phyloP scores from a whole-genome alignment of 2,888 invertebrate genomes.

The Amblyjoppa fuscipennis region DNA sequence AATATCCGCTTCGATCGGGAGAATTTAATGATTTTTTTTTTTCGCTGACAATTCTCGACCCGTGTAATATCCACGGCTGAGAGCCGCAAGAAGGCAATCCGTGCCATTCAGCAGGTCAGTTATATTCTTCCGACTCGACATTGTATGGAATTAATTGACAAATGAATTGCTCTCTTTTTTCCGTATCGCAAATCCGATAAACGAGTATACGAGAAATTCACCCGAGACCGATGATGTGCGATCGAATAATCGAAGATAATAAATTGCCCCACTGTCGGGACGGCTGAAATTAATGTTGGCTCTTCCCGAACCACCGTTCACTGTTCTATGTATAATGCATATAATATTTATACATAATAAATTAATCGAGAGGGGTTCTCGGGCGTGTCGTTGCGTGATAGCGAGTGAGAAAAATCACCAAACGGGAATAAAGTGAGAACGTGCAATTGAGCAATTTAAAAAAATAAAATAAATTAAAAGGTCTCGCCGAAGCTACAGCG shows the following conservation, averaged over 20 bases:
- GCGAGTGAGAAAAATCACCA: neutral
- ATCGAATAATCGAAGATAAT: neutral
- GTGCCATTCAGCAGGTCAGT: neutral
- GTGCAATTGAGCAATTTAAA: neutral
- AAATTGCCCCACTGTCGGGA: neutral
- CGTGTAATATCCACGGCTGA: neutral
- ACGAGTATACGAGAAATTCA: neutral
- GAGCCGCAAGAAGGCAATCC: no score
- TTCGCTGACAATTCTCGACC: neutral
- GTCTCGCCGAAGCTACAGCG: neutral
- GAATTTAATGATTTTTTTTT: neutral
- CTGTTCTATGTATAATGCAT: neutral
- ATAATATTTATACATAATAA: constrained; percentile 2
- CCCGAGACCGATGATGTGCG: neutral
- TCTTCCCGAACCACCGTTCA: neutral
- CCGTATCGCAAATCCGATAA: neutral
- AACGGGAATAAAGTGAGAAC: neutral
- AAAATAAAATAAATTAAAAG: neutral
- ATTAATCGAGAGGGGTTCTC: neutral
- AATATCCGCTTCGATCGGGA: neutral
- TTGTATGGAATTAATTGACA: neutral
- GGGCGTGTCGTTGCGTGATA: neutral
- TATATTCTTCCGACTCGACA: neutral
- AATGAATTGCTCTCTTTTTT: neutral
- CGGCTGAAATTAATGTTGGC: neutral